These are phyloP conservation scores for Enteromius radiatus DNA, from an alignment of 2,797 vertebrate species.

Conservation along the genomic window DNA sequence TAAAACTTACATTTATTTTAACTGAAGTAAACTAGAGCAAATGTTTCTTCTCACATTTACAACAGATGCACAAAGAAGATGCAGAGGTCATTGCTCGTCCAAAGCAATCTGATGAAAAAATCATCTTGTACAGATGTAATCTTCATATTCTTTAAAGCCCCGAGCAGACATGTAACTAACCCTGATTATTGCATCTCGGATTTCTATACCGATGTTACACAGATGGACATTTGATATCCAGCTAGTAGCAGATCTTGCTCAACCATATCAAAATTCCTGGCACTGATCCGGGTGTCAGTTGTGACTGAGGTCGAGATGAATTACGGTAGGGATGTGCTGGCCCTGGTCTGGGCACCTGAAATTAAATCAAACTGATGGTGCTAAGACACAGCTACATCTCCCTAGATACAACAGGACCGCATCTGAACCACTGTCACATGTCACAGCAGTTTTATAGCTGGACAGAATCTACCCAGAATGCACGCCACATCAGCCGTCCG, in stretches of 20 bases:
- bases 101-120: background rate
- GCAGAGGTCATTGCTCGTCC: background rate
- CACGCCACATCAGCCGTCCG: background rate
- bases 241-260: background rate
- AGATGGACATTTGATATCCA: constrained; percentile 13
- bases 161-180: background rate
- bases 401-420: background rate
- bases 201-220: constrained; percentile 3
- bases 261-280: constrained; percentile 22
- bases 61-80: background rate
- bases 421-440: constrained; percentile 23
- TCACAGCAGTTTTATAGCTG: constrained; percentile 20
- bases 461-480: constrained; percentile 4
- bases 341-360: constrained; percentile 15
- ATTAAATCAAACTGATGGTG: constrained; percentile 35
- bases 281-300: constrained; percentile 19
- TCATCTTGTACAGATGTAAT: background rate
- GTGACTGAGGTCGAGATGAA: constrained; percentile 29
- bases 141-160: background rate
- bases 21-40: too few relatives aligned
- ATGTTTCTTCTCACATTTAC: background rate
- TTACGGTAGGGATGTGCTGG: constrained; percentile 8
- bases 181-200: background rate
- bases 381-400: constrained; percentile 37
- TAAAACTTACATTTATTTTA: background rate